Conservation (phyloP, 2,113 vertebrate species). For the Piliocolobus tephrosceles region DNA sequence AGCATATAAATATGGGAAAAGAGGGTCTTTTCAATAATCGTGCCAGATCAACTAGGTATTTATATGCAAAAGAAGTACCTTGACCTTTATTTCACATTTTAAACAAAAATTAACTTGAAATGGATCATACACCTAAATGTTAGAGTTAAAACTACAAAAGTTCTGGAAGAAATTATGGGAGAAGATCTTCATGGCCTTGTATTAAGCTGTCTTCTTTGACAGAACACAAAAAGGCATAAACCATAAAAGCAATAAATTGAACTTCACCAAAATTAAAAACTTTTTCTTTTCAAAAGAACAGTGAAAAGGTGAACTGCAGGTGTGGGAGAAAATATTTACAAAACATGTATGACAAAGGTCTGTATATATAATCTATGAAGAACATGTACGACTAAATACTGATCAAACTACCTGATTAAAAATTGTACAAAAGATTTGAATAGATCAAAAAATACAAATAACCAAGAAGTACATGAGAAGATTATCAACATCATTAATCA, state of each 20-base stretch:
- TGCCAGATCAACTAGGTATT: not conserved
- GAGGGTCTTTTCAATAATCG: not conserved
- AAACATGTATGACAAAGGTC: not conserved
- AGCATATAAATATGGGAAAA: not conserved
- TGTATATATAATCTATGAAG: not conserved
- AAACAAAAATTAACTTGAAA: not conserved
- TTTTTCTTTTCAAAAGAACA: not conserved
- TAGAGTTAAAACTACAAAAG: not conserved
- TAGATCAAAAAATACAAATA: not conserved
- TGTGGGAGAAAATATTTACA: not conserved
- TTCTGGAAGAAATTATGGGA: not conserved
- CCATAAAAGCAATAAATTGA: not conserved
- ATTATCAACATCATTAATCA: not conserved
- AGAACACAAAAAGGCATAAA: not conserved
- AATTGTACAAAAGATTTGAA: not conserved
- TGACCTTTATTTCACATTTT: not conserved
- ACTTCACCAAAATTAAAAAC: not conserved
- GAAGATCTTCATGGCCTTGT: not conserved
- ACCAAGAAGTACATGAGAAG: not conserved
- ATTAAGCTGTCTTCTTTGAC: not conserved
- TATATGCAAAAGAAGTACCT: not conserved
- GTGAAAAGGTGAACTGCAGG: not conserved
- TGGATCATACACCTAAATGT: not conserved
- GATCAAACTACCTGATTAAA: not conserved
- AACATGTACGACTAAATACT: not conserved